Evolutionary conservation across 2,888 invertebrate genomes (phyloP).

Genomic region (Ommatoiulus sabulosus): DNA sequence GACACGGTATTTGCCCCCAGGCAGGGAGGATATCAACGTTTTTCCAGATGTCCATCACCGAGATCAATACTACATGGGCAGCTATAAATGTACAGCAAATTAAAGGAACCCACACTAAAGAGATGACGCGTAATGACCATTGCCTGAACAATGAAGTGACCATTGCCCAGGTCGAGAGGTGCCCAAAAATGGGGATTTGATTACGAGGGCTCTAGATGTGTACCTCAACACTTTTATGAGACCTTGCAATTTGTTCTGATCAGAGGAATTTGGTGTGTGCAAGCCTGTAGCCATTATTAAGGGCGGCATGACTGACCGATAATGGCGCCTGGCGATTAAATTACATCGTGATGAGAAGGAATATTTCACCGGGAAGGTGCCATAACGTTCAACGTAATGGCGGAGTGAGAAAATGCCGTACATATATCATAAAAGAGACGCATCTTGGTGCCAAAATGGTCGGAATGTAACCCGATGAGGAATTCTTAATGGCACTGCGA

Average conservation of each 20-base stretch:
- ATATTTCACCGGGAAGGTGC: slow-evolving; percentile 40
- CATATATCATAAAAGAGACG: slow-evolving; percentile 35
- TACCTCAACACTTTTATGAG: slow-evolving; percentile 5
- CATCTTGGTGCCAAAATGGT: slow-evolving; percentile 32
- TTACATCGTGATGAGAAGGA: slow-evolving; percentile 34
- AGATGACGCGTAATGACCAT: not conserved
- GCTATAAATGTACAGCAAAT: not conserved
- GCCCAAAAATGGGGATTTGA: slow-evolving; percentile 10
- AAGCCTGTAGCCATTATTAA: slow-evolving; percentile 45
- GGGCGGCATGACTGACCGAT: slow-evolving; percentile 44
- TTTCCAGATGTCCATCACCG: not conserved
- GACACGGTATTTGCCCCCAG: no score
- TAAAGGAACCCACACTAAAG: not conserved
- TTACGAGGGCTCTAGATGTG: not conserved
- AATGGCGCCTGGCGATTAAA: slow-evolving; percentile 37
- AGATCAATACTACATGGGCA: not conserved
- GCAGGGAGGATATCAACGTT: no score
- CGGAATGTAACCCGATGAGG: slow-evolving; percentile 47
- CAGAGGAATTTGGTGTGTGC: slow-evolving; percentile 45
- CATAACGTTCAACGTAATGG: slow-evolving; percentile 39
- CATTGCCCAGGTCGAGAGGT: slow-evolving; percentile 9
- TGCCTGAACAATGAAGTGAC: not conserved
- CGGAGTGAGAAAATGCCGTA: not conserved
- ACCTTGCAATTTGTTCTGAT: slow-evolving; percentile 41
- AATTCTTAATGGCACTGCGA: slow-evolving; percentile 33